Percentiles rank a stretch among this genome's conserved stretches.
Conservation (phyloP, 2,113 vertebrate genomes). For the Lepisosteus osseus region DNA sequence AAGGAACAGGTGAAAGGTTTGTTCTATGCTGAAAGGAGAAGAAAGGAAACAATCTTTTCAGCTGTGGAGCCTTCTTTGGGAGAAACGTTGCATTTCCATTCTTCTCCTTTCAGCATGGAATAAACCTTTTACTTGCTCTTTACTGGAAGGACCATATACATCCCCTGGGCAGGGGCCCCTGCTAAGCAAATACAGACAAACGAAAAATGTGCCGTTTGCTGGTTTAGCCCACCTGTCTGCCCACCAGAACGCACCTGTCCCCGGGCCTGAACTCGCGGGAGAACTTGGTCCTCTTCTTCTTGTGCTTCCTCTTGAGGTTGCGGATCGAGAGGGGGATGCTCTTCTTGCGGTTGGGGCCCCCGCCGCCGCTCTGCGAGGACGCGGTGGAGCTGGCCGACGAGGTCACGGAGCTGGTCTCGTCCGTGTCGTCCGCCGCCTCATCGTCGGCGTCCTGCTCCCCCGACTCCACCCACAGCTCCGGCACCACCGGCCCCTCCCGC, state of each 20-base stretch:
- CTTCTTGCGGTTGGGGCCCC: constrained; percentile 80
- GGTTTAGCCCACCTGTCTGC: constrained; percentile 23
- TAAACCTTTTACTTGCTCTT: too few relatives aligned
- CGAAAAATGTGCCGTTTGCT: too few relatives aligned
- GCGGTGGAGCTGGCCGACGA: constrained; percentile 95
- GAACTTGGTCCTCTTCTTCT: constrained; percentile 95
- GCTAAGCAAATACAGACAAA: too few relatives aligned
- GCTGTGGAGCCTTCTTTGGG: too few relatives aligned
- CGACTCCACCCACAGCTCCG: constrained; percentile 64
- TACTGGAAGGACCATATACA: too few relatives aligned
- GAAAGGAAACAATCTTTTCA: too few relatives aligned
- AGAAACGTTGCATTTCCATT: too few relatives aligned
- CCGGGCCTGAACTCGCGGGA: constrained; percentile 91
- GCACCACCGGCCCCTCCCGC: constrained; percentile 32
- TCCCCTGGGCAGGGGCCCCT: too few relatives aligned
- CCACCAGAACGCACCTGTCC: constrained; percentile 73
- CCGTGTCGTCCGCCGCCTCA: constrained; percentile 88
- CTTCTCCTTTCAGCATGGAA: too few relatives aligned
- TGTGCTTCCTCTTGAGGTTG: constrained; percentile 95
- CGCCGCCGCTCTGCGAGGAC: constrained; percentile 86
- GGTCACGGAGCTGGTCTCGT: constrained; percentile 92
- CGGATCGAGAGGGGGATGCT: constrained; percentile 94
- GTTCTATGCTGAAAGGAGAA: too few relatives aligned
- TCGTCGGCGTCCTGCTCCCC: constrained; percentile 87
- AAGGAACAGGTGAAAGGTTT: too few relatives aligned